Evolutionary conservation across 2,888 invertebrate genomes (phyloP), one percentile per base, ranked within the genome.

Genomic region (Apeira syringaria): DNA sequence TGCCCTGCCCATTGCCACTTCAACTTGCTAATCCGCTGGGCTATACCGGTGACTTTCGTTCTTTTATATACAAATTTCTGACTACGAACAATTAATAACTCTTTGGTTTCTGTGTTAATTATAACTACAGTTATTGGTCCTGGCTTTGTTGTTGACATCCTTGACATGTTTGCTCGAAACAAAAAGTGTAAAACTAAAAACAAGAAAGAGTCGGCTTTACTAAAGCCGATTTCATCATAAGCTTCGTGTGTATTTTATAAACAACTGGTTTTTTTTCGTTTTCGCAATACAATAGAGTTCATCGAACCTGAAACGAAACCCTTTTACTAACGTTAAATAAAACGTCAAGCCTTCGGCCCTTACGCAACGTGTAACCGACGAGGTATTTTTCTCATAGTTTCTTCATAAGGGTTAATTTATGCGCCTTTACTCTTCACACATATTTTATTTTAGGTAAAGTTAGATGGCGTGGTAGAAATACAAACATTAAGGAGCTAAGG

Each of bases 371-470:
- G 41, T 31, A 42, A 30, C 39, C 18, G 24, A 36, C 41, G 25
- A 42, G 32, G 11, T 32, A 42, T 33, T 40, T 49, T 39, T 37
- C 41, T 39, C 32, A 32, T 10, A 59, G 64, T 72, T 73, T 61
- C 72, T 73, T 63, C 73, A 60, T 67, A 65, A 36, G 60, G 68
- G 58, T 51, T 39, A 47, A 60, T 62, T 59, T 59, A 58, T 64
- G 50, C 58, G 55, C 42, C 32, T 50, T 44, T 33, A 44, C 35
- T 42, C 6, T 22, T 7, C 22, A 20, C 20, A 7, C 20, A 20
- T 20, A 20, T 20, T 20, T 20, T 20, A 20, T 7, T 1, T 7
- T 7, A 20, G 20, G 7, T 24, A 24, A 24, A 9, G 9, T 24
- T 3, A 9, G 28, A 18, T 15, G 7, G 5, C 4, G 20, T 20